Conservation (phyloP, 2,888 invertebrate species). For the Scaptomyza cyrtandrae region DNA sequence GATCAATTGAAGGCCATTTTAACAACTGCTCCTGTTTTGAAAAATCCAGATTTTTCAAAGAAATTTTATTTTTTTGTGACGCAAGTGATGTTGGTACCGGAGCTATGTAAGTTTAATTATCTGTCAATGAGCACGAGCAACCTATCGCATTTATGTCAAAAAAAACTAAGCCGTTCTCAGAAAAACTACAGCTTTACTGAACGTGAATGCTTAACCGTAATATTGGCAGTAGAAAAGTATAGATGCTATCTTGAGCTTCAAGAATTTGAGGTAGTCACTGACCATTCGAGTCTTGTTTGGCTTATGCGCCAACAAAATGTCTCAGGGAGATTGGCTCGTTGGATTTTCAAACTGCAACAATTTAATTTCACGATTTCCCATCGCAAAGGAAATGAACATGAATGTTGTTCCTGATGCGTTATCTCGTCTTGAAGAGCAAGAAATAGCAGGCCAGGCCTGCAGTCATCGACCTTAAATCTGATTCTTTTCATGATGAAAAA, state of each 20-base stretch:
- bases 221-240: neutral
- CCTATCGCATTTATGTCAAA: too few species aligned
- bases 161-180: too few species aligned
- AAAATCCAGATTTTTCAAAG: constrained; percentile 10
- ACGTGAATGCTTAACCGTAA: too few species aligned
- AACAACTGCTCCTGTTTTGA: constrained; percentile 10
- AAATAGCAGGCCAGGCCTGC: neutral
- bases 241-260: constrained; percentile 14
- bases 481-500: neutral
- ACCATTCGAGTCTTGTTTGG: constrained; percentile 1
- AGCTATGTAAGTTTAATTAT: constrained; percentile 6
- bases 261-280: constrained; percentile 24
- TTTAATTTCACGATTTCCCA: constrained; percentile 14
- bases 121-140: neutral
- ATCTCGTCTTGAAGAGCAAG: neutral
- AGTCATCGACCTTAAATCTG: too few species aligned
- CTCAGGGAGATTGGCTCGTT: constrained; percentile 5
- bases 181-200: too few species aligned
- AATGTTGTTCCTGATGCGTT: constrained; percentile 4
- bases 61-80: too few species aligned
- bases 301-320: constrained; percentile 16
- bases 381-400: constrained; percentile 7
- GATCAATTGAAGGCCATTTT: constrained; percentile 4
- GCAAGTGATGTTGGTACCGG: too few species aligned
- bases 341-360: constrained; percentile 8